Evolutionary conservation across 2,113 vertebrate genomes (phyloP).

Genomic region (human): GRCh38 chr18:715501-716000

Average conservation of each 20-base stretch:
- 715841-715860: not conserved
- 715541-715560: not conserved
- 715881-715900: not conserved
- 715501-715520: not conserved
- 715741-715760: not conserved
- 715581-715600: not conserved
- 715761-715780: not conserved
- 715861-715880: not conserved
- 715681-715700: not conserved
- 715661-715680: not conserved
- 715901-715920: not conserved
- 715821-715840: not conserved
- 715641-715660: not conserved
- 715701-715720: not conserved
- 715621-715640: not conserved
- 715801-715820: not conserved
- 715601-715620: not conserved
- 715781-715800: not conserved
- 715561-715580: not conserved
- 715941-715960: not conserved
- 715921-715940: not conserved
- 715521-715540: not conserved
- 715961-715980: not conserved
- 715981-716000: not conserved
- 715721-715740: not conserved